Base-by-base conservation (phyloP, 2,113 vertebrate species). In the Ia io region DNA sequence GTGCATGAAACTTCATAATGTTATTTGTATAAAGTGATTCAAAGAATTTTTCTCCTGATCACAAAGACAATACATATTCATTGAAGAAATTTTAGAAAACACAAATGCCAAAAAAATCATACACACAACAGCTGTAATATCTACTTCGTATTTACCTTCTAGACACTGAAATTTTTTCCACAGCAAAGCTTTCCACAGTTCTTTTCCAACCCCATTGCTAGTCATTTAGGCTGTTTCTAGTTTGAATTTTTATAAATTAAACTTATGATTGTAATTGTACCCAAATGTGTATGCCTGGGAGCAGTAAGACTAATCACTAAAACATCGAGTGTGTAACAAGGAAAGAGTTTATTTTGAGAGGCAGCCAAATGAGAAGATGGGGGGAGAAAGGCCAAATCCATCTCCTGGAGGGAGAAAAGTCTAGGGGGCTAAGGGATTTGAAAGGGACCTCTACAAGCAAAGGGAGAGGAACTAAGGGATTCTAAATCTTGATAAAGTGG, bases 201-300 rank as follows among this genome's bases (percentile, higher is more conserved):
- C 79, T 40, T 67, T 63, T 71, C 59, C 13, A 91, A 3, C 53
- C 61, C 51, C 51, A 82, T 44, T 91, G 32, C 67, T 82, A 37
- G 47, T 82, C 49, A 77, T 59, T 80, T 61, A 74, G 20, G 74
- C 6, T 42, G 0, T 82, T 84, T 83, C 42, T 44, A 69, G 13
- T 85, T 95, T 76, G 59, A 86, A 22, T 59, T 85, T 96, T 77
- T 80, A 32, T 80, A 73, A 80, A 65, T 88, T 93, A 88, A 87
- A 35, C 56, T 32, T 79, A 47, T 88, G 56, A 77, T 61, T 56
- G n/a, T 37, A 56, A 56, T 37, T 79, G 77, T 11, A 37, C 51
- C 51, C n/a, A 79, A 79, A 14, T 35, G 25, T 35, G 3, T 8
- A 56, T 79, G 77, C 77, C 20, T 42, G 30, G n/a, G 56, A 49